Conservation (phyloP, 2,888 invertebrate species). For the Mythimna albipuncta region DNA sequence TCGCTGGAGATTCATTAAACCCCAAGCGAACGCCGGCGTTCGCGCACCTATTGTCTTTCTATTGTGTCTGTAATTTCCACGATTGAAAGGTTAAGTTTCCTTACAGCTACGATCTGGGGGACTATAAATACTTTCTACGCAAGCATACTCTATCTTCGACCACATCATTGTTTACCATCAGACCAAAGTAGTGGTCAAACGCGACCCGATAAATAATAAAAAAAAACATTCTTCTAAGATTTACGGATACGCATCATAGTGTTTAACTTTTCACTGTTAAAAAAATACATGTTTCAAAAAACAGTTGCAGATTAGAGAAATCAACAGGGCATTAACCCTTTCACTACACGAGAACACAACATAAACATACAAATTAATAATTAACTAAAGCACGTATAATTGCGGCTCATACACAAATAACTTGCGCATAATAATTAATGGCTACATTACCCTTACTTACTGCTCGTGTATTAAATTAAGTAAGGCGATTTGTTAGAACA, state of each 20-base stretch:
- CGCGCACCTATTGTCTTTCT: no score
- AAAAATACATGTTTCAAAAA: background rate
- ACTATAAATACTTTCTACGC: no score
- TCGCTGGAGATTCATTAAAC: no score
- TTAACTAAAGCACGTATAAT: conserved; percentile 35
- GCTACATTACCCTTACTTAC: conserved; percentile 34
- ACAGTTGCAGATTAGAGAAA: conserved; percentile 20
- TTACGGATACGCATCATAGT: background rate
- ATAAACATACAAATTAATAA: conserved; percentile 19
- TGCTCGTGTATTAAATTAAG: conserved; percentile 28
- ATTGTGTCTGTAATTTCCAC: no score
- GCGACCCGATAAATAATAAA: no score
- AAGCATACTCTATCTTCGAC: no score
- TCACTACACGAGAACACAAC: conserved; percentile 6
- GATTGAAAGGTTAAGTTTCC: no score
- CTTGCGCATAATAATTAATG: conserved; percentile 36
- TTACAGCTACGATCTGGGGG: no score
- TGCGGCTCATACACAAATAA: conserved; percentile 29
- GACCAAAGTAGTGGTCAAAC: no score
- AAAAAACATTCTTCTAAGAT: no score
- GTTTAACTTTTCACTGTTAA: background rate
- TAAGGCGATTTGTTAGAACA: conserved; percentile 33
- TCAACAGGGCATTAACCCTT: conserved; percentile 22
- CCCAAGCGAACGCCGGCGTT: no score
- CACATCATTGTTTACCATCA: no score